Conservation (phyloP, 2,888 invertebrate genomes). For the Apamea monoglypha region DNA sequence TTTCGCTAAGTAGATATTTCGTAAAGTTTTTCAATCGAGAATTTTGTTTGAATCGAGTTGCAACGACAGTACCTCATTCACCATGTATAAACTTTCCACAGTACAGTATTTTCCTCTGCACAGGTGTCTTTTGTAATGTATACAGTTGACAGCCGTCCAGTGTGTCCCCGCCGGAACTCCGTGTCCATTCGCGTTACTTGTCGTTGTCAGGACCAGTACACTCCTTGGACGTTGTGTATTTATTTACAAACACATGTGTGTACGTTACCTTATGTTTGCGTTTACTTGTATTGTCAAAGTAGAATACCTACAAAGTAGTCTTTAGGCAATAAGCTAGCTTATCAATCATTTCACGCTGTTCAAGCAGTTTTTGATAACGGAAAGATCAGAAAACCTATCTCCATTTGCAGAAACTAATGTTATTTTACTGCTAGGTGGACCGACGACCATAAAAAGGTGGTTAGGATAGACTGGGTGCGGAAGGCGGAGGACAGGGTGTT, state of each 20-base stretch:
- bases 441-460: background rate
- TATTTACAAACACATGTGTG: background rate
- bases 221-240: constrained; percentile 9
- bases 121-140: constrained; percentile 30
- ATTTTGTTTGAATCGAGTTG: background rate
- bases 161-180: constrained; percentile 40
- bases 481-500: too few relatives aligned
- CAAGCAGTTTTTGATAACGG: background rate
- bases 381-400: background rate
- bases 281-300: background rate
- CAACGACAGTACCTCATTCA: background rate
- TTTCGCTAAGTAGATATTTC: background rate
- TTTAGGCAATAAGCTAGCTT: background rate
- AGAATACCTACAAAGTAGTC: background rate
- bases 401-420: background rate
- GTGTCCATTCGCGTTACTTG: constrained; percentile 25
- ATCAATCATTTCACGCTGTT: background rate
- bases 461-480: background rate
- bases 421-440: background rate
- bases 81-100: background rate
- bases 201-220: constrained; percentile 21
- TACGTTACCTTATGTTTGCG: background rate
- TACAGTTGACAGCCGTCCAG: constrained; percentile 28
- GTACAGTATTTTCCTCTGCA: constrained; percentile 22
- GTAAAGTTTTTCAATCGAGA: background rate